These are phyloP conservation scores for Ailuropoda melanoleuca DNA, from an alignment of 2,113 vertebrate species.

Conservation along the genomic window DNA sequence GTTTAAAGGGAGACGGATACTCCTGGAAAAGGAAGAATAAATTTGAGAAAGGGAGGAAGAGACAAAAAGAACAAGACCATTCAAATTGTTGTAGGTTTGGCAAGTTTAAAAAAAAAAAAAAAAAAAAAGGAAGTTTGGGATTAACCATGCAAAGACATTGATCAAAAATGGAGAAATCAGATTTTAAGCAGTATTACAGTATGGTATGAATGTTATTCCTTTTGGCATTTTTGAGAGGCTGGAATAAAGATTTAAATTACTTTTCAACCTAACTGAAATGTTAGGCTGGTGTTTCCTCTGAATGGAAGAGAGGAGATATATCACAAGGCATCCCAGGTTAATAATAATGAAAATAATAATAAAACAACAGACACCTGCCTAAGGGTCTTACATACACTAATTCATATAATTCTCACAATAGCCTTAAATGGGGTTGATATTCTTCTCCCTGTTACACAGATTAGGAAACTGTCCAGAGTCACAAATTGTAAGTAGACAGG, in stretches of 20 bases:
- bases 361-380: background rate
- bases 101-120: background rate
- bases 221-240: conserved; percentile 33
- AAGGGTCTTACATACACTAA: background rate
- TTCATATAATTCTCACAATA: background rate
- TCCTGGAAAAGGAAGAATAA: background rate
- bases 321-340: background rate
- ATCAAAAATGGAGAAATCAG: background rate
- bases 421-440: background rate
- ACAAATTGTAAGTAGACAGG: background rate
- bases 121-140: background rate
- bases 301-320: background rate
- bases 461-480: background rate
- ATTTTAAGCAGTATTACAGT: background rate
- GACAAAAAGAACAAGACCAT: background rate
- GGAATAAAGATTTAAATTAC: conserved; percentile 6
- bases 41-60: background rate
- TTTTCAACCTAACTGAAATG: conserved; percentile 5
- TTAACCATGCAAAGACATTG: background rate
- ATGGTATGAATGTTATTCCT: background rate
- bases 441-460: background rate
- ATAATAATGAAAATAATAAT: conserved; percentile 4
- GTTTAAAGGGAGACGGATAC: background rate
- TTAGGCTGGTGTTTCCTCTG: background rate
- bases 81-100: background rate